Evolutionary conservation across 2,113 vertebrate species (phyloP), one percentile per base, ranked within the genome.

Genomic region (Motacilla alba): DNA sequence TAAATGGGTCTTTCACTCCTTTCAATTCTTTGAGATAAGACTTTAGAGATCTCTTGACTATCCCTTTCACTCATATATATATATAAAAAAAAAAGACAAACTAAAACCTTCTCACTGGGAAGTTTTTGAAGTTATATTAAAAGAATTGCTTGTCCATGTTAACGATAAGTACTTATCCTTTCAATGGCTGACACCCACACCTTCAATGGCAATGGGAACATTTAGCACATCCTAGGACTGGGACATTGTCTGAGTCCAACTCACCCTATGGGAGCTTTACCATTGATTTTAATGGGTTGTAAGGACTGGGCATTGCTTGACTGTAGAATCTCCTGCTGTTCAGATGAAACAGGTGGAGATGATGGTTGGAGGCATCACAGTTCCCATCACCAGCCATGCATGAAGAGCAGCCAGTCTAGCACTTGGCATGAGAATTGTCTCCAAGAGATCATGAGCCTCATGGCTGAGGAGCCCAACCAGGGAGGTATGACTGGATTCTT

Each of bases 301-400:
- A 70, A 17, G 33, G 50, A 55, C 15, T 70, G 27, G 17, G 4
- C 21, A 35, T 37, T 75, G 53, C 26, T n/a, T 23, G 14, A 49
- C 33, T 58, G 49, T 15, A 86, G n/a, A 73, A 69, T 93, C 50
- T 76, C 31, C 17, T 22, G 6, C 28, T 82, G 13, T n/a, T 85
- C 98, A 98, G 97, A 98, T 35, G 98, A 99, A 97, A 98, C 97
- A 5, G 98, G 97, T 77, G 98, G 98, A 23, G 97, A 98, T 76
- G 97, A 97, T 98, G 60, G 97, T 97, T 21, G 98, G 98, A 13
- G 97, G 98, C 1, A 91, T 98, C 5, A 98, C 98, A 5, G 91
- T 98, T 18, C 95, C 98, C 11, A 72, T 85, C 24, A 56, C 63
- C 47, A 98, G 89, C 33, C 97, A 98, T 11, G 95, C 97, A 50